These are phyloP conservation scores for Rhinoraja longicauda DNA, from an alignment of 2,797 vertebrate species.

Conservation along the genomic window DNA sequence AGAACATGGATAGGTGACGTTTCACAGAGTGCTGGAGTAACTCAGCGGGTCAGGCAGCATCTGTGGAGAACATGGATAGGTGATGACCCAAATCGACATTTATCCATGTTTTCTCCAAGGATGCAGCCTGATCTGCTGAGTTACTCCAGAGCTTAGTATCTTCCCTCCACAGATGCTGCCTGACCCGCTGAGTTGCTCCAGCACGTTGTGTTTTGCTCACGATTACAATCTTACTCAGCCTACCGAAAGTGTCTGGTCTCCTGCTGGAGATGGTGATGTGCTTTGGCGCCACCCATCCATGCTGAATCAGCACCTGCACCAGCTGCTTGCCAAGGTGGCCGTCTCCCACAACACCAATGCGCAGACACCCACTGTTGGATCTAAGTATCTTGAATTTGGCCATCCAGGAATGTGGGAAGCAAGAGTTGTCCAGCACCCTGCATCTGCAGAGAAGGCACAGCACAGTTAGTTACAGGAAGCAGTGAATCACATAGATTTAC, in stretches of 20 bases:
- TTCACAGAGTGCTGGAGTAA: too few species aligned
- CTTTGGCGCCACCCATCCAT: slow-evolving; percentile 49
- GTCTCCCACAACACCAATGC: slow-evolving; percentile 65
- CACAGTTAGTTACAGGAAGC: neutral
- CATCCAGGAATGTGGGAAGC: neutral
- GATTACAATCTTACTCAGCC: slow-evolving; percentile 33
- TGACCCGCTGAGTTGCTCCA: too few species aligned
- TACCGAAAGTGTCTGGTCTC: slow-evolving; percentile 59
- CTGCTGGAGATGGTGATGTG: slow-evolving; percentile 62
- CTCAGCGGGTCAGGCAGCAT: too few species aligned
- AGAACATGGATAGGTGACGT: too few species aligned
- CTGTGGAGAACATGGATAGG: too few species aligned
- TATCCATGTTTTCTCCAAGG: too few species aligned
- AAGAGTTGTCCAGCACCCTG: neutral
- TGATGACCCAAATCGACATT: too few species aligned
- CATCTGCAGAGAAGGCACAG: neutral
- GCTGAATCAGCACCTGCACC: slow-evolving; percentile 50
- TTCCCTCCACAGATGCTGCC: too few species aligned
- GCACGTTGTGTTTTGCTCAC: too few species aligned
- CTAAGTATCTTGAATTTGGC: neutral
- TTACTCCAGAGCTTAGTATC: too few species aligned
- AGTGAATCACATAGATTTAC: too few species aligned
- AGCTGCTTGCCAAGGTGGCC: slow-evolving; percentile 66
- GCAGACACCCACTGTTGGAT: slow-evolving; percentile 40
- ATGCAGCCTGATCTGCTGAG: too few species aligned